Percentiles rank a stretch among this genome's conserved stretches.
These are phyloP conservation scores for Dromas ardeola DNA, from an alignment of 2,113 vertebrate species.

Conservation along the genomic window DNA sequence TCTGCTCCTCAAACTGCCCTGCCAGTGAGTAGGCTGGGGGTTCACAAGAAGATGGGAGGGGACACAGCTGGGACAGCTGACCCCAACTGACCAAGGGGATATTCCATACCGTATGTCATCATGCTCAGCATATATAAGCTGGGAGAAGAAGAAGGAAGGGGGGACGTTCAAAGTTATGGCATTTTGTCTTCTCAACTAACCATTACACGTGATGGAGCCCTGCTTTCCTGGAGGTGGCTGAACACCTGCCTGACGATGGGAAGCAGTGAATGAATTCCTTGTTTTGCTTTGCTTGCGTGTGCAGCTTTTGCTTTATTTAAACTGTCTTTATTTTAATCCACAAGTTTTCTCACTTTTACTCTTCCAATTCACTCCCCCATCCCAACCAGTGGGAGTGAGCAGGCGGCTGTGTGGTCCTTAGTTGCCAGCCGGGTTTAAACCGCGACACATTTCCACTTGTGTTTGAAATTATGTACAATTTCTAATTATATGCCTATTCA, in stretches of 20 bases:
- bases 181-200: neutral
- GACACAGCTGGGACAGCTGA: neutral
- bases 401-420: neutral
- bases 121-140: neutral
- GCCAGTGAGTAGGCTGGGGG: neutral
- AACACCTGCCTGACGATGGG: neutral
- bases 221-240: neutral
- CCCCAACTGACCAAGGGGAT: neutral
- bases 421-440: neutral
- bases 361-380: neutral
- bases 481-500: neutral
- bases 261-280: neutral
- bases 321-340: neutral
- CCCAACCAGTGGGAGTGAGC: neutral
- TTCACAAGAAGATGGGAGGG: neutral
- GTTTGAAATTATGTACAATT: neutral
- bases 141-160: neutral
- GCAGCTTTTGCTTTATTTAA: neutral
- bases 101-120: neutral
- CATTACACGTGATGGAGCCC: neutral
- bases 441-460: neutral
- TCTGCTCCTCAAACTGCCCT: neutral
- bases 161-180: neutral
- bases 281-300: neutral
- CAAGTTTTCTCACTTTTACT: neutral